A percentile compares a stretch with the other conserved stretches of the same genome.
phyloP scores from a whole-genome alignment of 2,888 invertebrate species.

The Sinelater perroti region DNA sequence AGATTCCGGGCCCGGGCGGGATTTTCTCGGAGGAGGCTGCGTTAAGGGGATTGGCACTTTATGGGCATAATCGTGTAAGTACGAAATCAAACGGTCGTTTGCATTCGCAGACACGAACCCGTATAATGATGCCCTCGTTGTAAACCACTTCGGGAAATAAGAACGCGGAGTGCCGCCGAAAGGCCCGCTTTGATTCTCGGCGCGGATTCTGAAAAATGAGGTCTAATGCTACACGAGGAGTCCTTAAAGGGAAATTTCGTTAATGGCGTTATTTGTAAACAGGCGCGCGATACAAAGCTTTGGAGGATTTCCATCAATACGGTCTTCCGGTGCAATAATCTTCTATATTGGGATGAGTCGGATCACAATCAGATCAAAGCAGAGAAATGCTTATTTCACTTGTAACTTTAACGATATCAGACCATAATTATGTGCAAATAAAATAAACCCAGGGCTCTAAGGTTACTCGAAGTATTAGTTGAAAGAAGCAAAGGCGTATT shows the following conservation, averaged over 20 bases:
- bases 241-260: no score
- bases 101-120: slow-evolving; percentile 31
- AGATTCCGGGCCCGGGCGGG: not conserved
- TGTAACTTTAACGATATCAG: no score
- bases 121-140: slow-evolving; percentile 30
- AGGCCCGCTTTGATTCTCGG: slow-evolving; percentile 4
- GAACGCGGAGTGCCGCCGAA: not conserved
- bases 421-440: no score
- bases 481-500: no score
- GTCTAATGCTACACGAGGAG: no score
- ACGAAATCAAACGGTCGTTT: slow-evolving; percentile 31
- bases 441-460: no score
- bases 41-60: slow-evolving; percentile 23
- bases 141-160: slow-evolving; percentile 25
- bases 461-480: no score
- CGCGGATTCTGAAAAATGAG: not conserved
- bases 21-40: slow-evolving; percentile 6
- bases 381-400: no score
- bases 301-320: no score
- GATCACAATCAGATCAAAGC: no score
- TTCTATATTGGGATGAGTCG: no score
- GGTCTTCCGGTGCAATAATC: no score
- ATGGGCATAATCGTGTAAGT: slow-evolving; percentile 27
- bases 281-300: not conserved
- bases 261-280: not conserved